These are phyloP conservation scores for Caiman crocodilus DNA, from an alignment of 2,797 vertebrate species.

Conservation along the genomic window DNA sequence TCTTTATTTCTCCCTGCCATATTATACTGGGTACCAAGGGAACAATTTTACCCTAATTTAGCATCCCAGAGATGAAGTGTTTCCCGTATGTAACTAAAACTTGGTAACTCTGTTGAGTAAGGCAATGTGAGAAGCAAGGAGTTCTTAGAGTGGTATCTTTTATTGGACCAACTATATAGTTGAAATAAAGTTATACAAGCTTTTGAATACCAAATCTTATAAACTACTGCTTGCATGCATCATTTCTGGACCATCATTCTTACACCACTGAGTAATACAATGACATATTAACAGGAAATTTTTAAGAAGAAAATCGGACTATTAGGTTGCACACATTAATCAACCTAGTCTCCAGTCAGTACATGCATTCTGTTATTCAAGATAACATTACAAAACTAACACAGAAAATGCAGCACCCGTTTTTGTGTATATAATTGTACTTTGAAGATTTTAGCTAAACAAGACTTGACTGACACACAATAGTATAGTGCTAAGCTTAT, in stretches of 20 bases:
- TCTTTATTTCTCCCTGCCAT: neutral
- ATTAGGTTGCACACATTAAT: neutral
- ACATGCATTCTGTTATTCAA: neutral
- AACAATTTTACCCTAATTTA: neutral
- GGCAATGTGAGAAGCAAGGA: neutral
- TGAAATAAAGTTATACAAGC: too few species aligned
- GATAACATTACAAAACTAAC: neutral
- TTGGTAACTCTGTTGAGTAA: neutral
- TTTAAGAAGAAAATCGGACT: neutral
- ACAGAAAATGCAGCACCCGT: neutral
- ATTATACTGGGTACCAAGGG: neutral
- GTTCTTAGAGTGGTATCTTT: neutral
- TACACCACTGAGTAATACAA: too few species aligned
- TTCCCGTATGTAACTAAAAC: fast-evolving
- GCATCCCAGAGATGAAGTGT: neutral
- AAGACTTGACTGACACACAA: neutral
- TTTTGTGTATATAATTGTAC: neutral
- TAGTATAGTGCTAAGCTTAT: neutral
- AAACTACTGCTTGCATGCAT: too few species aligned
- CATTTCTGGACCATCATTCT: too few species aligned
- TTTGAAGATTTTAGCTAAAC: neutral
- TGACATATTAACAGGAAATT: neutral
- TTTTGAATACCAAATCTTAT: too few species aligned
- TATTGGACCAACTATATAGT: too few species aligned
- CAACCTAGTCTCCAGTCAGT: neutral